A percentile compares a stretch with the other conserved stretches of the same genome.
Conservation (phyloP, 2,113 vertebrate species). For the Antechinus stuartii region DNA sequence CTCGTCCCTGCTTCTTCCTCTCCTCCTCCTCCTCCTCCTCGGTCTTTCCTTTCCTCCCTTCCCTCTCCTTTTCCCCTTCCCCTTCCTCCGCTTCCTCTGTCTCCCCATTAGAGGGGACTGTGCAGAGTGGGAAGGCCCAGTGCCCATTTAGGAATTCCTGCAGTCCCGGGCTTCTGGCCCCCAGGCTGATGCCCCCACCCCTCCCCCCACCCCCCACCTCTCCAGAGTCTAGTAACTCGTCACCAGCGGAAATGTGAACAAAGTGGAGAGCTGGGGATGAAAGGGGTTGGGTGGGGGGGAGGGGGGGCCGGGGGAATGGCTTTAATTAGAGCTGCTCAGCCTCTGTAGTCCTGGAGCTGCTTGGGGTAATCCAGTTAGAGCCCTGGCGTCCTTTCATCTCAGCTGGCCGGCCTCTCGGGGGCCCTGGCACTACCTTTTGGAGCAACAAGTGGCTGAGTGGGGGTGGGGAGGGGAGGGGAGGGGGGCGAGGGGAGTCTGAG, state of each 20-base stretch:
- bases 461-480: slow-evolving; percentile 37
- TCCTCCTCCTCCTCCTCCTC: not conserved
- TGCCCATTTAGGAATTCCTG: not conserved
- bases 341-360: slow-evolving; percentile 84
- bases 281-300: slow-evolving; percentile 72
- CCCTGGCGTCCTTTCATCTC: slow-evolving; percentile 85
- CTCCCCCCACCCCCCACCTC: slow-evolving; percentile 80
- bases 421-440: slow-evolving; percentile 80
- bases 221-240: slow-evolving; percentile 83
- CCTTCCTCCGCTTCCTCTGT: slow-evolving; percentile 33
- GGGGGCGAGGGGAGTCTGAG: not conserved
- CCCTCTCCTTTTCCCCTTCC: not conserved
- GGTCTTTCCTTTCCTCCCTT: not conserved
- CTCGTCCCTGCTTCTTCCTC: slow-evolving; percentile 8
- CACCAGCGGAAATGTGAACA: slow-evolving; percentile 86
- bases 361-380: slow-evolving; percentile 89
- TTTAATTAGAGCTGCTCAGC: slow-evolving; percentile 87
- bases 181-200: slow-evolving; percentile 67
- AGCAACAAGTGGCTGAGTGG: slow-evolving; percentile 78
- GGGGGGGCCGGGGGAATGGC: slow-evolving; percentile 80
- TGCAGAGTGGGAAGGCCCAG: not conserved
- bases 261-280: slow-evolving; percentile 81
- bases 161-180: slow-evolving; percentile 60
- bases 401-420: slow-evolving; percentile 80
- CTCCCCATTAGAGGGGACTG: not conserved